Evolutionary conservation across 2,113 vertebrate species (phyloP).

Genomic region (Clinocottus analis): DNA sequence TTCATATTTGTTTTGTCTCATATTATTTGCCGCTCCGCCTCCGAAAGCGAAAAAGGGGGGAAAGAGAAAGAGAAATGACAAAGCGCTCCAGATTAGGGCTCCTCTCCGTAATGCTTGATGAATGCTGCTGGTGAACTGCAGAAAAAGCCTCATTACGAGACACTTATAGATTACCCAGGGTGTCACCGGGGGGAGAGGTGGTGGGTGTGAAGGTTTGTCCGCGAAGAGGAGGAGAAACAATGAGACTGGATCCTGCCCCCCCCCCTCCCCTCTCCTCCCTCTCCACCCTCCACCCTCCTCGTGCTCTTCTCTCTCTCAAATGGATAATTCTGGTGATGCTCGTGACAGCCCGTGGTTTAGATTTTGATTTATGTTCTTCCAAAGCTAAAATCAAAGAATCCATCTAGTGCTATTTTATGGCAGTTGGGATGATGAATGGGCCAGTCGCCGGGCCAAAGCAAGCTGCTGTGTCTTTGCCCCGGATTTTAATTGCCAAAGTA

Average conservation of each 20-base stretch:
- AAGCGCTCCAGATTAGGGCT: constrained; percentile 51
- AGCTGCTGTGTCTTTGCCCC: constrained; percentile 99
- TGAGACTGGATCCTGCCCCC: constrained; percentile 66
- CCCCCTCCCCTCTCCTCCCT: constrained; percentile 66
- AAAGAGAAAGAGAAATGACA: constrained; percentile 34
- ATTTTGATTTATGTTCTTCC: constrained; percentile 99
- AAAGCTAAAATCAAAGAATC: constrained; percentile 99
- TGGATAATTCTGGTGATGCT: constrained; percentile 99
- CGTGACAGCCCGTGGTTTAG: constrained; percentile 99
- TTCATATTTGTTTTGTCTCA: constrained; percentile 15
- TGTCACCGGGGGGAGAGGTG: constrained; percentile 70
- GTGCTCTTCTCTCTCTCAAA: constrained; percentile 93
- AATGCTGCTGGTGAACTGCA: constrained; percentile 71
- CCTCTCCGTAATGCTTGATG: constrained; percentile 68
- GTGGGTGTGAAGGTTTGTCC: constrained; percentile 72
- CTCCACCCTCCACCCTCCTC: constrained; percentile 84
- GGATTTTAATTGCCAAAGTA: constrained; percentile 99
- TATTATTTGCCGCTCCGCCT: background rate
- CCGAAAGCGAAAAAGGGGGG: background rate
- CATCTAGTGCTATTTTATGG: constrained; percentile 99
- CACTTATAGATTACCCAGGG: constrained; percentile 79
- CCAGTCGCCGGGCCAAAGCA: constrained; percentile 98
- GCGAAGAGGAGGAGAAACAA: constrained; percentile 73
- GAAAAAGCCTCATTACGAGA: constrained; percentile 79
- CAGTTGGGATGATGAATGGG: constrained; percentile 99